Evolutionary conservation across 2,888 invertebrate genomes (phyloP).

Genomic region (Mythimna ferrago): DNA sequence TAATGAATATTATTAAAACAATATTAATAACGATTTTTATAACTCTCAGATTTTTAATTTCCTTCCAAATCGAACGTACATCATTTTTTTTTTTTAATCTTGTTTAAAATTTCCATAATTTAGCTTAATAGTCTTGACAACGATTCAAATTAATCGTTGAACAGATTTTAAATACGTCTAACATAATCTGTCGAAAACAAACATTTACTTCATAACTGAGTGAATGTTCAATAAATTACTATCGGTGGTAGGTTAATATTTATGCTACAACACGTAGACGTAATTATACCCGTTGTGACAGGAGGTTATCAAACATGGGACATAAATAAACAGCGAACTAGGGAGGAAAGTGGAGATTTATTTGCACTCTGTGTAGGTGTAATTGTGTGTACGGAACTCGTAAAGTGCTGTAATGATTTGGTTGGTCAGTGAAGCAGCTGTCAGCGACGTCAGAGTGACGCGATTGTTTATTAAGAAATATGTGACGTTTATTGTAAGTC

Average conservation of each 20-base stretch:
- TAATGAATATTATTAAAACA: constrained; percentile 39
- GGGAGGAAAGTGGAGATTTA: constrained; percentile 52
- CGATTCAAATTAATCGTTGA: constrained; percentile 24
- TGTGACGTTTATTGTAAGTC: constrained; percentile 89
- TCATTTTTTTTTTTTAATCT: constrained; percentile 19
- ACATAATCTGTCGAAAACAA: constrained; percentile 41
- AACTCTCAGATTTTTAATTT: constrained; percentile 40
- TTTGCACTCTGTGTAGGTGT: constrained; percentile 43
- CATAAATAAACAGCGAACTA: constrained; percentile 58
- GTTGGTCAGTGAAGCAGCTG: constrained; percentile 33
- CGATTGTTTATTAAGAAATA: constrained; percentile 86
- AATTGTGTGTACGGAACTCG: constrained; percentile 25
- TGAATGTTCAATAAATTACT: constrained; percentile 44
- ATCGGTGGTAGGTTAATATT: constrained; percentile 39
- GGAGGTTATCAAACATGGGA: constrained; percentile 54
- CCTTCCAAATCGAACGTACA: constrained; percentile 17
- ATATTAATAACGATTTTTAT: constrained; percentile 35
- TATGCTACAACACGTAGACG: constrained; percentile 50
- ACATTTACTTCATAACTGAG: constrained; percentile 40
- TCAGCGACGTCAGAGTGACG: constrained; percentile 66
- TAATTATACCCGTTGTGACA: constrained; percentile 58
- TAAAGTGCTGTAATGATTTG: constrained; percentile 38
- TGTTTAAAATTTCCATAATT: constrained; percentile 26
- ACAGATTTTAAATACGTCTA: constrained; percentile 22
- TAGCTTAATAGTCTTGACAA: constrained; percentile 26